Evolutionary conservation across 2,797 vertebrate species (phyloP).

Genomic region (Knipowitschia caucasica): DNA sequence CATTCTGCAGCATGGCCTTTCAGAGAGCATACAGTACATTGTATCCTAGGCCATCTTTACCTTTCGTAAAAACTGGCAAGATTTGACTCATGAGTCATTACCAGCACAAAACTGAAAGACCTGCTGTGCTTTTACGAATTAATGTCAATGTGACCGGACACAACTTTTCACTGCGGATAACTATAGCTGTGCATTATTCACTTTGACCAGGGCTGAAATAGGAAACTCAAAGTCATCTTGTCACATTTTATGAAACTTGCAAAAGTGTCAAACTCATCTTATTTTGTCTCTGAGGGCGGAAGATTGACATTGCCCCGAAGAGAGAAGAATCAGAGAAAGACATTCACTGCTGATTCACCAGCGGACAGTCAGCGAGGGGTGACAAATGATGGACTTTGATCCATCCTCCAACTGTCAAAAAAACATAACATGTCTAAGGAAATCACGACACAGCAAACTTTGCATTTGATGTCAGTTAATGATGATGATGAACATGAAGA

Average conservation of each 20-base stretch:
- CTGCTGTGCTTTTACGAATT: too few relatives aligned
- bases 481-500: background rate
- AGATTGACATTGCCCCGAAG: background rate
- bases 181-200: conserved; percentile 23
- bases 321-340: background rate
- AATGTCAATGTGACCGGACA: conserved; percentile 38
- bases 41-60: too few relatives aligned
- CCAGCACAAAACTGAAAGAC: too few relatives aligned
- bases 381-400: conserved; percentile 1
- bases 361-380: conserved; percentile 68
- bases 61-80: too few relatives aligned
- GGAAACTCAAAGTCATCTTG: background rate
- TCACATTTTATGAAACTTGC: conserved; percentile 1
- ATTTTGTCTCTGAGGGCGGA: background rate
- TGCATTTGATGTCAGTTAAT: background rate
- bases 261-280: conserved; percentile 10
- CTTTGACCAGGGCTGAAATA: conserved; percentile 12
- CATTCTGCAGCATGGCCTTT: too few relatives aligned
- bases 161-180: conserved; percentile 11
- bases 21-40: too few relatives aligned
- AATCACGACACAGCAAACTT: background rate
- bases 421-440: background rate
- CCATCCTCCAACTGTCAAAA: conserved; percentile 56
- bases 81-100: too few relatives aligned
- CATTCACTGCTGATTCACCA: conserved; percentile 29